Percentiles rank a stretch among this genome's conserved stretches.
These are phyloP conservation scores for Brachionus koreanus DNA, from an alignment of 1,140 invertebrate species.

Conservation along the genomic window DNA sequence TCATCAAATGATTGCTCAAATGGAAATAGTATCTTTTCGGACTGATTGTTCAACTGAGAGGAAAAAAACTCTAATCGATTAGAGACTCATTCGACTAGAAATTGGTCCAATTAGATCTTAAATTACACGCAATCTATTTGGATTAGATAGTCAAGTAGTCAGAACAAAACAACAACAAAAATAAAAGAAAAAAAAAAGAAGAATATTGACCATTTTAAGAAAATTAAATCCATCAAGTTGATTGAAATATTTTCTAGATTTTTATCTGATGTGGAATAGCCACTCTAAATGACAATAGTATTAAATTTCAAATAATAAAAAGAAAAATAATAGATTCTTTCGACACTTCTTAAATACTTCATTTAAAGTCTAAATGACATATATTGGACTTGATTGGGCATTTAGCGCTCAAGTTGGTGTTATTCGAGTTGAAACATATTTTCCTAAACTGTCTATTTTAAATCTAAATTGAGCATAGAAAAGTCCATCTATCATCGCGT, in stretches of 20 bases:
- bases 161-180: background rate
- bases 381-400: background rate
- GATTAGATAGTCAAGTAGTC: background rate
- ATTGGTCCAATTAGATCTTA: background rate
- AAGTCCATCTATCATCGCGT: background rate
- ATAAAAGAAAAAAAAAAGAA: too few relatives aligned
- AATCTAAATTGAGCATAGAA: background rate
- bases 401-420: background rate
- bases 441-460: background rate
- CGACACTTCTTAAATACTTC: background rate
- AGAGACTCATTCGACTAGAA: background rate
- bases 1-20: background rate
- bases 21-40: background rate
- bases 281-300: background rate
- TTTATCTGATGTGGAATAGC: slow-evolving; percentile 4
- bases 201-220: background rate
- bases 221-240: background rate
- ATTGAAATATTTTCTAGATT: background rate
- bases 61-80: background rate
- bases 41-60: background rate
- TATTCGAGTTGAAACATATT: background rate
- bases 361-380: background rate
- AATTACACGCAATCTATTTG: background rate
- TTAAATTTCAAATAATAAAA: background rate
- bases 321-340: background rate